A percentile compares a stretch with the other conserved stretches of the same genome.
These are phyloP conservation scores for Lagenorhynchus albirostris DNA, from an alignment of 2,113 vertebrate species.

Conservation along the genomic window DNA sequence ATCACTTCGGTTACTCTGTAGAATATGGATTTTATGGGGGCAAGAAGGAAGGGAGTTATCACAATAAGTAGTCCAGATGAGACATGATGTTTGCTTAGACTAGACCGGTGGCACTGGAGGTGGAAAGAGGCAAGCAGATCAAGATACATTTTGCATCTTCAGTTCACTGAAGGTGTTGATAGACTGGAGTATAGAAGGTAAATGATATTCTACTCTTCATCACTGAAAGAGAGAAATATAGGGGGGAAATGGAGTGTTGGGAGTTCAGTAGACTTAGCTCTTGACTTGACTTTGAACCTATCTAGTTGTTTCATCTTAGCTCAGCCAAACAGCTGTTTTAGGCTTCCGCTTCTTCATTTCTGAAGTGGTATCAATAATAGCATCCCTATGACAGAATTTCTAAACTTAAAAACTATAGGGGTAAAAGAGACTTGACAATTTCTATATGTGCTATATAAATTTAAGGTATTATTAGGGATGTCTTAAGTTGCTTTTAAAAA, in stretches of 20 bases:
- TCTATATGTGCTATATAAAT: neutral
- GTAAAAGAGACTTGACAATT: conserved; percentile 10
- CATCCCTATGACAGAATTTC: neutral
- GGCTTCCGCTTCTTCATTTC: neutral
- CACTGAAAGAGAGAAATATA: neutral
- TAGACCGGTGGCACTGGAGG: neutral
- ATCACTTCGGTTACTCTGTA: neutral
- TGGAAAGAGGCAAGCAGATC: neutral
- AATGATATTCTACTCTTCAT: neutral
- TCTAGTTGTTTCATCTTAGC: neutral
- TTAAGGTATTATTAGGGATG: conserved; percentile 18
- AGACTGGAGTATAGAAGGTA: neutral
- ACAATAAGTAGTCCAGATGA: neutral
- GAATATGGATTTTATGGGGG: neutral
- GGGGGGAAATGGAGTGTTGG: neutral
- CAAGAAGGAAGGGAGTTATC: neutral
- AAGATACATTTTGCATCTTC: neutral
- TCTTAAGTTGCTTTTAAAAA: conserved; percentile 40
- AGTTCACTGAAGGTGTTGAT: neutral
- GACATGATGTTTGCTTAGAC: neutral
- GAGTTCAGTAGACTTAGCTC: neutral
- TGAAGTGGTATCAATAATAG: neutral
- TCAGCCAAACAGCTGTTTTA: neutral
- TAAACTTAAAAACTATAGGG: neutral
- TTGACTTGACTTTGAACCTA: neutral